Evolutionary conservation across 2,113 vertebrate species (phyloP).

Genomic region (Oryzias javanicus): DNA sequence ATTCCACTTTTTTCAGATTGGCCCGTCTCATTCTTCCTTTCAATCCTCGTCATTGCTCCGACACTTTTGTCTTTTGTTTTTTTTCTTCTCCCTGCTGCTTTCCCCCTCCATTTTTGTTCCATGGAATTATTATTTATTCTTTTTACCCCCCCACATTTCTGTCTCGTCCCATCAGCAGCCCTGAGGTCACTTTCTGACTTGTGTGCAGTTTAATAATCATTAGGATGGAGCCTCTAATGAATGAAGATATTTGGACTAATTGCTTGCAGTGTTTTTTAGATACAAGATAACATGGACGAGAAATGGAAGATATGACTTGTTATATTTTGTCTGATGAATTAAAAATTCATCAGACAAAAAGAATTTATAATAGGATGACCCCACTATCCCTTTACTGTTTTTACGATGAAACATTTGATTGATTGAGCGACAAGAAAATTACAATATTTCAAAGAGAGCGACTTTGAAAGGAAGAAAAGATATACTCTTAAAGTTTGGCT

Average conservation of each 20-base stretch:
- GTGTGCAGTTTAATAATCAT: conserved; percentile 77
- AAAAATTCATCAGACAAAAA: too few relatives aligned
- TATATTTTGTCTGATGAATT: conserved; percentile 65
- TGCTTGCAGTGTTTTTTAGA: conserved; percentile 71
- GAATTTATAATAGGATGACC: conserved; percentile 63
- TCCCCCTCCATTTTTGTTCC: conserved; percentile 30
- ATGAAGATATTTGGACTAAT: conserved; percentile 78
- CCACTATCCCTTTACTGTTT: conserved; percentile 61
- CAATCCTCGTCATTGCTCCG: conserved; percentile 58
- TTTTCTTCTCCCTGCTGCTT: conserved; percentile 38
- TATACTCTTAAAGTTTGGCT: too few relatives aligned
- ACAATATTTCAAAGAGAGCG: too few relatives aligned
- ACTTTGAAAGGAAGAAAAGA: too few relatives aligned
- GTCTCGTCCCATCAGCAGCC: conserved; percentile 41
- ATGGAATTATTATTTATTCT: conserved; percentile 9
- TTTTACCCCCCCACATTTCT: conserved; percentile 4
- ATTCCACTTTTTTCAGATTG: conserved; percentile 41
- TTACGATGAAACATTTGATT: conserved; percentile 15
- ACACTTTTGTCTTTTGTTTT: conserved; percentile 45
- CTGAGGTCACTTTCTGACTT: conserved; percentile 63
- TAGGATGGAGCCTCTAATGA: conserved; percentile 72
- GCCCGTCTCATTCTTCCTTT: conserved; percentile 43
- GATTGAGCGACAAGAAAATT: too few relatives aligned
- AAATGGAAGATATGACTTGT: conserved; percentile 53
- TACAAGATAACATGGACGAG: conserved; percentile 39